Base-by-base conservation (phyloP, 2,113 vertebrate genomes). In the Pollachius pollachius region DNA sequence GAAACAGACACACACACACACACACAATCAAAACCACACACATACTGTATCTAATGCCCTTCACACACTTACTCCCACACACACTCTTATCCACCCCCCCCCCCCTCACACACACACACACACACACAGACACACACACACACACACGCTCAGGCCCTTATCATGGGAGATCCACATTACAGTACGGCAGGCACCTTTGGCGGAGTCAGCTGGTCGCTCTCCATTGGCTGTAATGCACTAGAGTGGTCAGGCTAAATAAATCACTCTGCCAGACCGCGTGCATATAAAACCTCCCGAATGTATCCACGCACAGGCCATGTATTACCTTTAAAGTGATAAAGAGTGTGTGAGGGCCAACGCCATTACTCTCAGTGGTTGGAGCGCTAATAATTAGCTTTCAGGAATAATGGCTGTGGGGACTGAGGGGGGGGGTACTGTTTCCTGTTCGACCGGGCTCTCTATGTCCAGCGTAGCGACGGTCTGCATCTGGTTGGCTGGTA, bases 221-320 rank as follows among this genome's bases (percentile, higher is more conserved):
- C 77, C 78, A 30, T 65, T 74, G 76, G 87, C 68, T 2, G 21
- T 74, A 69, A 72, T 71, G 59, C 77, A 68, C 68, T 64, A 57
- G 73, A 71, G 74, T 16, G 68, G 34, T 77, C 75, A 78, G 70
- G 75, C 76, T 71, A 72, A 82, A 83, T 67, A 78, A 82, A 90
- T 85, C 74, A 68, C 54, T 70, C 66, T 16, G 54, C 54, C 54
- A 5, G 54, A 71, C 74, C 76, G 70, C 71, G 80, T 62, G 67
- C 67, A 59, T 66, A 87, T 87, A 82, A 89, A 88, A 87, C 77
- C 84, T 81, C 81, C 54, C 48, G 65, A 72, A 52, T 77, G 78
- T 71, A 66, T 80, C 76, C 79, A 83, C 81, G 79, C 81, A 64
- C 74, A 72, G 52, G 82, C 81, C 67, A 78, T 67, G 70, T 70